Evolutionary conservation across 2,113 vertebrate genomes (phyloP), one percentile per base, ranked within the genome.

Genomic region (Aldabrachelys gigantea): DNA sequence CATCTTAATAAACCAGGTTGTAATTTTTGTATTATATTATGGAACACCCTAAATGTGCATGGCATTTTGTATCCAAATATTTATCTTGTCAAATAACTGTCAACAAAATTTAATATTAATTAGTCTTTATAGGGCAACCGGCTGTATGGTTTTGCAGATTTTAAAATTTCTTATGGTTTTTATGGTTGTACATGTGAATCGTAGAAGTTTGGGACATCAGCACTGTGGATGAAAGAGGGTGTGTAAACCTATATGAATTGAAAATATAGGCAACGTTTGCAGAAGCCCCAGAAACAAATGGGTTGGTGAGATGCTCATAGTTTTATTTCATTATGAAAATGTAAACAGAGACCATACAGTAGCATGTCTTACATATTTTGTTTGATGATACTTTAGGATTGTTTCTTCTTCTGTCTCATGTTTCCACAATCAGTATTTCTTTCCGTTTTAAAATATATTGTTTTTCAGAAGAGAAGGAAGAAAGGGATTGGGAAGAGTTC

Each of bases 81-180:
- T 94, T 19, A 82, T 93, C 91, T 94, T 87, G 49, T 78, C 95
- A 96, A 96, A 92, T 94, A 95, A 97, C 82, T 95, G 92, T 82
- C 93, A 92, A 94, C 95, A 90, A 94, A 91, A 85, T 88, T 82
- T 69, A 8, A 79, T 87, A 97, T 97, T 94, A 97, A 92, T 96
- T 96, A 90, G 91, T 96, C 87, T 95, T 95, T 91, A 97, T 79
- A 89, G 82, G 84, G 54, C 81, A 38, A 41, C 50, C 80, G 88
- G 65, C 1, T 3, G 10, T 13, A 14, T n/a, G 12, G 1, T 75
- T 96, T 79, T 94, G 81, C 35, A 9, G 1, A 44, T 25, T 76
- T 25, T 7, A 27, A 76, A 10, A 44, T 25, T 44, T 44, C 6
- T 13, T 14, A 47, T 0, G 5, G 41, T 72, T 84, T 84, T 78